Base-by-base conservation (phyloP, 1,140 invertebrate species). In the Physella acuta region DNA sequence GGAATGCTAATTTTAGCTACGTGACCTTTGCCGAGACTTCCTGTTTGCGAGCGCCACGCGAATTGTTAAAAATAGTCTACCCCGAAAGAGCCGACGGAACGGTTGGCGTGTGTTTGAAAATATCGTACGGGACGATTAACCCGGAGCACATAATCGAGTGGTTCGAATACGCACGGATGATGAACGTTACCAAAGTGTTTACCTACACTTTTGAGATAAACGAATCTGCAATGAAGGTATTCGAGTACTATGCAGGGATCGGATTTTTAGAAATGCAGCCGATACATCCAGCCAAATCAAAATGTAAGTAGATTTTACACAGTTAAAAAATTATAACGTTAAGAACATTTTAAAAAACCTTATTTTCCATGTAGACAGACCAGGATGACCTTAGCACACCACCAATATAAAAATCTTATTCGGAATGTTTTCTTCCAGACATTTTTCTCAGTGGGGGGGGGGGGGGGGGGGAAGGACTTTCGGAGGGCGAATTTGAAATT, bases 101-200 rank as follows among this genome's bases (percentile, higher is more conserved):
- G 2, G 65, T 68, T 30, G 53, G 65, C 17, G 8, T 68, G 2
- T 68, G 65, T 44, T 34, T 59, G n/a, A 68, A 68, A 44, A 59
- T 68, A 5, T 36, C 52, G 11, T 68, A 68, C 53, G 65, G 55
- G 1, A 28, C 52, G 2, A 5, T 68, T 11, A 36, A 59, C 14
- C 52, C 65, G 3, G 24, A 59, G 26, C n/a, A 26, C 4, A 33
- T 68, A n/a, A 17, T 68, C 33, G 65, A 68, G 36, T 68, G 65
- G 65, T 58, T 68, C 24, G 65, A 68, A 24, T 68, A 68, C 49
- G 16, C 20, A 14, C 20, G 65, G 30, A 3, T 58, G 14, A 68
- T 68, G 65, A 49, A 30, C 2, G 65, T 68, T 1, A 68, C 52
- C 34, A 58, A 56, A 58, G 65, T 68, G 14, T 68, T 58, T 31